A percentile compares a stretch with the other conserved stretches of the same genome.
Evolutionary conservation across 2,797 vertebrate species (phyloP).

Genomic region (Coregonus ussuriensis): DNA sequence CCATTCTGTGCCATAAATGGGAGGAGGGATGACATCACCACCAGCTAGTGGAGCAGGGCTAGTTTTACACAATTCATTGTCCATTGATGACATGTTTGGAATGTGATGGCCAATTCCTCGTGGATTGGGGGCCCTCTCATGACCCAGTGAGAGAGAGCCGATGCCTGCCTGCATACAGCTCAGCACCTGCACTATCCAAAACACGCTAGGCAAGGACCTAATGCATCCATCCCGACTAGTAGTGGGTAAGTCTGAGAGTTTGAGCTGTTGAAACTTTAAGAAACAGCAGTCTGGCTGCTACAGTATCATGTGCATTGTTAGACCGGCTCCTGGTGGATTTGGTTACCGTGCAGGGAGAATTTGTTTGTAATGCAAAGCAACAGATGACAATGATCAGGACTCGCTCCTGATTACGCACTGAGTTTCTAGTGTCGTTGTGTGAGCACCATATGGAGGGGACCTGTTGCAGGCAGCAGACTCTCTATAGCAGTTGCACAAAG

Average conservation of each 20-base stretch:
- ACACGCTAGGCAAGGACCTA: slow-evolving; percentile 53
- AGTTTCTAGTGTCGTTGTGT: slow-evolving; percentile 11
- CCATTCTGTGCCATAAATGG: slow-evolving; percentile 74
- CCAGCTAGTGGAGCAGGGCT: slow-evolving; percentile 66
- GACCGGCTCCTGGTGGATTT: neutral
- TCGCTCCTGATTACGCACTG: slow-evolving; percentile 3
- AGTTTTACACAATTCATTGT: slow-evolving; percentile 77
- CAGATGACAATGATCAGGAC: neutral
- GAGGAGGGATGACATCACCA: slow-evolving; percentile 78
- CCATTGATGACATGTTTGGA: slow-evolving; percentile 76
- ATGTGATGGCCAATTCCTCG: slow-evolving; percentile 73
- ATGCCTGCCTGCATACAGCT: slow-evolving; percentile 28
- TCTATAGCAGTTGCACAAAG: neutral
- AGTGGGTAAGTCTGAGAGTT: slow-evolving; percentile 59
- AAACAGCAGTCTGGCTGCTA: neutral
- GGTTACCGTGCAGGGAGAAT: neutral
- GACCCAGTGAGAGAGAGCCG: slow-evolving; percentile 41
- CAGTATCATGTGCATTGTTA: neutral
- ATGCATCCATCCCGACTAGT: slow-evolving; percentile 36
- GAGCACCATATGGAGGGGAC: slow-evolving; percentile 6
- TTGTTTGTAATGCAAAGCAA: slow-evolving; percentile 4
- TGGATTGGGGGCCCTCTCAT: slow-evolving; percentile 57
- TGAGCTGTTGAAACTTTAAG: neutral
- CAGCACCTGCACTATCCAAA: slow-evolving; percentile 42
- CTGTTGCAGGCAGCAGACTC: neutral